Evolutionary conservation across 2,113 vertebrate species (phyloP).

Genomic region (Phyllostomus hastatus): DNA sequence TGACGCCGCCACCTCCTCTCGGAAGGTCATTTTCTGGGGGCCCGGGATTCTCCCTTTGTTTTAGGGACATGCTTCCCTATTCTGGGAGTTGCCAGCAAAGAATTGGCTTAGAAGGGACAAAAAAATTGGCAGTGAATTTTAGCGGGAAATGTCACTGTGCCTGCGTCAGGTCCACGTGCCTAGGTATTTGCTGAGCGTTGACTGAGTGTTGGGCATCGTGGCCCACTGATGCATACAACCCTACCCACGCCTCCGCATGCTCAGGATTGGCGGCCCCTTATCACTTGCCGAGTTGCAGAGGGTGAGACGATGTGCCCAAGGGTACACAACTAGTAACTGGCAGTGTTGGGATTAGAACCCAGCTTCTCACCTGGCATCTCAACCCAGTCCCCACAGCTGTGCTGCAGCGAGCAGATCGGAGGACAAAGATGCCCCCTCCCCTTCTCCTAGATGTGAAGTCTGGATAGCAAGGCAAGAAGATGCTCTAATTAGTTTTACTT

Average conservation of each 20-base stretch:
- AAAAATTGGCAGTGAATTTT: background rate
- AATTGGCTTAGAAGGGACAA: background rate
- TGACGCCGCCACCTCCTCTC: background rate
- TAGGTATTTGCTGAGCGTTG: background rate
- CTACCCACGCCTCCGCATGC: background rate
- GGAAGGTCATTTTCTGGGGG: background rate
- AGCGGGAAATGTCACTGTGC: background rate
- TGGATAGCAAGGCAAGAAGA: background rate
- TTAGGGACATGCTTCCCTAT: background rate
- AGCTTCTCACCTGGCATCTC: background rate
- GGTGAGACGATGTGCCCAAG: background rate
- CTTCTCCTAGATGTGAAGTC: background rate
- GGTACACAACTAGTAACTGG: background rate
- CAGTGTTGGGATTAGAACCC: background rate
- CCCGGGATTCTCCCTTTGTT: background rate
- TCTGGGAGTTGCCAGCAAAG: background rate
- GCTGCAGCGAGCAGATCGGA: background rate
- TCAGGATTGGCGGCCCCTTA: background rate
- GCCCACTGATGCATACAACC: background rate
- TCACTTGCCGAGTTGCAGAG: background rate
- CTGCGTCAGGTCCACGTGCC: background rate
- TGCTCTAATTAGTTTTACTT: conserved; percentile 57
- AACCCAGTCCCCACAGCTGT: background rate
- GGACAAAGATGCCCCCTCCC: background rate
- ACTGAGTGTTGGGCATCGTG: background rate